A percentile compares a stretch with the other conserved stretches of the same genome.
phyloP scores from a whole-genome alignment of 2,113 vertebrate species.

The Anolis sagrei region DNA sequence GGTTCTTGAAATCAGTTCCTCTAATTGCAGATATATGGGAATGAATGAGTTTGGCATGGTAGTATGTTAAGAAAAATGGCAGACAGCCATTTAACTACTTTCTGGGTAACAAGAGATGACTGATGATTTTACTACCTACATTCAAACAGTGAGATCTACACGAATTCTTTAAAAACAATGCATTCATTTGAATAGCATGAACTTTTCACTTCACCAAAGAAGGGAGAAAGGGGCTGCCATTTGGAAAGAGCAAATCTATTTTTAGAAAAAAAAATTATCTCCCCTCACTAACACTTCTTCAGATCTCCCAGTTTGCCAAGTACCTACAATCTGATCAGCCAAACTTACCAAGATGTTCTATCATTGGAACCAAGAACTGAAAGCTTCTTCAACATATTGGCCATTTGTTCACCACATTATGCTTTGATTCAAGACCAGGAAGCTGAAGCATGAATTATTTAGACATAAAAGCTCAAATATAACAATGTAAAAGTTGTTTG shows the following conservation, averaged over 20 bases:
- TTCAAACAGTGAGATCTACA: constrained; percentile 17
- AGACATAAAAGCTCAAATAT: neutral
- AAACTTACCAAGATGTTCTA: neutral
- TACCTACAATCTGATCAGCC: neutral
- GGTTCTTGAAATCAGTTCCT: constrained; percentile 7
- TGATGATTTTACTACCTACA: constrained; percentile 7
- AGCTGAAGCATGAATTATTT: neutral
- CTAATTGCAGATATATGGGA: neutral
- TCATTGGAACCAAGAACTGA: neutral
- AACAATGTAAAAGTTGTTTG: neutral
- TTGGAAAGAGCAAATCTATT: neutral
- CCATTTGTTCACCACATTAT: neutral
- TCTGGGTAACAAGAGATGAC: constrained; percentile 13
- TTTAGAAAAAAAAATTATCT: neutral
- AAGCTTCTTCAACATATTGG: neutral
- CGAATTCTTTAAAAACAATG: neutral
- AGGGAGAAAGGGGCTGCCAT: neutral
- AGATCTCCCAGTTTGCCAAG: neutral
- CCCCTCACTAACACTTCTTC: no score
- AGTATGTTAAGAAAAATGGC: constrained; percentile 4
- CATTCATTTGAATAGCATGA: neutral
- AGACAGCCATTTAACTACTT: constrained; percentile 20
- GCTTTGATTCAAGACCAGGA: neutral
- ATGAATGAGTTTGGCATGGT: constrained; percentile 18
- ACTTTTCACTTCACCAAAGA: constrained; percentile 6